Conservation (phyloP, 2,888 invertebrate species). For the Plemyria rubiginata region DNA sequence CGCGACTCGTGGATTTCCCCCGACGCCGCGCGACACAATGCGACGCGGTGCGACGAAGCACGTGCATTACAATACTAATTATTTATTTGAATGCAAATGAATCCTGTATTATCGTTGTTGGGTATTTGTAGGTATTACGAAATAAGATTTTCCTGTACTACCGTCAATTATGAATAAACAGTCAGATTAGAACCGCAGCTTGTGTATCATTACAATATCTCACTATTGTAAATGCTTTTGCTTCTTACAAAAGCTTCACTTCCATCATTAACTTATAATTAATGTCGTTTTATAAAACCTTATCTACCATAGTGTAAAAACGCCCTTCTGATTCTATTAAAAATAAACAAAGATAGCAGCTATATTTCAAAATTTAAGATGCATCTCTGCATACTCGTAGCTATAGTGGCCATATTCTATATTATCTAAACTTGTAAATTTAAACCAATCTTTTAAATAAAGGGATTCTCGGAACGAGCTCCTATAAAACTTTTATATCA, state of each 20-base stretch:
- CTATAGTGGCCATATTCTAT: neutral
- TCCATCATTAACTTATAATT: too few relatives aligned
- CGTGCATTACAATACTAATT: slow-evolving; percentile 2
- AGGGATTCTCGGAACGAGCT: neutral
- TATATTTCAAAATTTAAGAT: neutral
- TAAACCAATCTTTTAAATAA: slow-evolving; percentile 4
- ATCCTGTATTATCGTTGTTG: neutral
- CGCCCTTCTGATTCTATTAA: too few relatives aligned
- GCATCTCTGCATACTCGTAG: neutral
- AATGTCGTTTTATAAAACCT: too few relatives aligned
- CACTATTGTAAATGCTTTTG: too few relatives aligned
- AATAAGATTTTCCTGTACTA: too few relatives aligned
- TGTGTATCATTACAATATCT: too few relatives aligned
- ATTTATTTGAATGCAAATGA: slow-evolving; percentile 1
- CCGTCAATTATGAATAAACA: too few relatives aligned
- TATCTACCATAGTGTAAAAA: too few relatives aligned
- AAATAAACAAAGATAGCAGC: too few relatives aligned
- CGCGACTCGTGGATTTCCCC: neutral
- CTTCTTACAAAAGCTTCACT: neutral
- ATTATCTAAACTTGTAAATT: neutral
- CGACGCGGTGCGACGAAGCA: neutral
- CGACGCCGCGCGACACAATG: too few relatives aligned
- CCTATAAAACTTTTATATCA: slow-evolving; percentile 21
- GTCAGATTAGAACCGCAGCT: too few relatives aligned
- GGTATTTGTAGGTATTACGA: too few relatives aligned